phyloP scores from a whole-genome alignment of 1,140 invertebrate genomes.

The Drosophila pseudoobscura region DNA sequence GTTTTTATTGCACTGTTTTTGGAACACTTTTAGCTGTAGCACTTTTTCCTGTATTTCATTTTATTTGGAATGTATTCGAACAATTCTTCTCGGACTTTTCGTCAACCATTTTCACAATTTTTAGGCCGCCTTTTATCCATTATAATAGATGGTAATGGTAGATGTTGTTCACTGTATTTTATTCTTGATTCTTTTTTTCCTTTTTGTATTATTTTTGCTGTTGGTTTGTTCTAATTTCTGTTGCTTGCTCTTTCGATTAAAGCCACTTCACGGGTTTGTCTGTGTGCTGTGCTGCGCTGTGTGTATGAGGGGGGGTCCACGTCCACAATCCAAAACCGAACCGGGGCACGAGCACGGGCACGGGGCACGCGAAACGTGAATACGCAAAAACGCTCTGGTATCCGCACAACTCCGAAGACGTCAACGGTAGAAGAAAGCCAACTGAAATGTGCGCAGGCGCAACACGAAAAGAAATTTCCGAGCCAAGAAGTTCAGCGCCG shows the following conservation, averaged over 20 bases:
- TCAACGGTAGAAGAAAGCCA: constrained; percentile 83
- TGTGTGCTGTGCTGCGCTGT: constrained; percentile 11
- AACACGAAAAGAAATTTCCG: constrained; percentile 77
- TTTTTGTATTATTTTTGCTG: constrained; percentile 47
- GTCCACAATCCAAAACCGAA: constrained; percentile 60
- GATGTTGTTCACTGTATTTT: constrained; percentile 28
- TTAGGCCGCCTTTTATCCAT: constrained; percentile 63
- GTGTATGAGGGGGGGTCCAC: constrained; percentile 42
- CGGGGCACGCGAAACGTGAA: constrained; percentile 56
- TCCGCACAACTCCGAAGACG: constrained; percentile 82
- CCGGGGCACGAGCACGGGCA: constrained; percentile 27
- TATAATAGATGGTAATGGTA: constrained; percentile 15
- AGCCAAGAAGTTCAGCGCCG: constrained; percentile 59
- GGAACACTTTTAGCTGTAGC: constrained; percentile 41
- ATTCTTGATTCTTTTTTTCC: constrained; percentile 30
- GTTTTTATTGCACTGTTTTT: constrained; percentile 58
- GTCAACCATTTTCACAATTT: constrained; percentile 81
- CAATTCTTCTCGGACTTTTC: constrained; percentile 49
- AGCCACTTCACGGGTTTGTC: constrained; percentile 49
- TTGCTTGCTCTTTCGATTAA: constrained; percentile 71
- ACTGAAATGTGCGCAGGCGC: constrained; percentile 80
- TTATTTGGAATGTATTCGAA: constrained; percentile 37
- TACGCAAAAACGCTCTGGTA: constrained; percentile 23
- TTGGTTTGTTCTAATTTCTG: constrained; percentile 70
- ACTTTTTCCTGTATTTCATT: constrained; percentile 25